Evolutionary conservation across 2,888 invertebrate genomes (phyloP).

Genomic region (Chromoteleia sp.): DNA sequence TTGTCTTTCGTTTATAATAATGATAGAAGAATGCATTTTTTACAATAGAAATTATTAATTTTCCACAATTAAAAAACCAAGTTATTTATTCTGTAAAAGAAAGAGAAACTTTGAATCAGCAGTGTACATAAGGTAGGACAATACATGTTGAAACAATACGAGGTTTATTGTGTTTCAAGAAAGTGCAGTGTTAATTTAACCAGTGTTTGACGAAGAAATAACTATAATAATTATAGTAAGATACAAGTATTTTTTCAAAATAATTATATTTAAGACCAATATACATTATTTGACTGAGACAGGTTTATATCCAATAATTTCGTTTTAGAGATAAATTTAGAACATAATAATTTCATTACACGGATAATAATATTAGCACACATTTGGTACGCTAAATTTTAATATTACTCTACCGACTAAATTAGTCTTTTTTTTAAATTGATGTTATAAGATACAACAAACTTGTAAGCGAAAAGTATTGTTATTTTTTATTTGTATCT

Average conservation of each 20-base stretch:
- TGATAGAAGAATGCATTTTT: neutral
- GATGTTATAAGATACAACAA: no score
- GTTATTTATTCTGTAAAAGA: neutral
- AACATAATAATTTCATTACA: no score
- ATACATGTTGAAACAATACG: conserved; percentile 20
- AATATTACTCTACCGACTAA: no score
- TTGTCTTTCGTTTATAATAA: neutral
- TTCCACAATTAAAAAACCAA: neutral
- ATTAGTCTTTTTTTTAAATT: no score
- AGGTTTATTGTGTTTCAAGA: conserved; percentile 15
- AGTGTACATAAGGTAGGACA: neutral
- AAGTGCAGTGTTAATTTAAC: conserved; percentile 17
- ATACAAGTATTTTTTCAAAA: neutral
- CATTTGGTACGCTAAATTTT: no score
- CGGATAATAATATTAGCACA: no score
- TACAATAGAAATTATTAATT: neutral
- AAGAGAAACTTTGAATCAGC: neutral
- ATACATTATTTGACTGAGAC: no score
- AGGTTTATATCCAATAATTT: neutral
- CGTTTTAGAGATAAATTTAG: no score
- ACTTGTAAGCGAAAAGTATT: neutral
- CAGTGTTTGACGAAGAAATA: neutral
- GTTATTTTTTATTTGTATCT: neutral
- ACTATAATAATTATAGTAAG: neutral
- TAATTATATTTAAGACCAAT: neutral